A percentile compares a stretch with the other conserved stretches of the same genome.
These are phyloP conservation scores for Rhinoptilus africanus DNA, from an alignment of 2,113 vertebrate genomes.

Conservation along the genomic window DNA sequence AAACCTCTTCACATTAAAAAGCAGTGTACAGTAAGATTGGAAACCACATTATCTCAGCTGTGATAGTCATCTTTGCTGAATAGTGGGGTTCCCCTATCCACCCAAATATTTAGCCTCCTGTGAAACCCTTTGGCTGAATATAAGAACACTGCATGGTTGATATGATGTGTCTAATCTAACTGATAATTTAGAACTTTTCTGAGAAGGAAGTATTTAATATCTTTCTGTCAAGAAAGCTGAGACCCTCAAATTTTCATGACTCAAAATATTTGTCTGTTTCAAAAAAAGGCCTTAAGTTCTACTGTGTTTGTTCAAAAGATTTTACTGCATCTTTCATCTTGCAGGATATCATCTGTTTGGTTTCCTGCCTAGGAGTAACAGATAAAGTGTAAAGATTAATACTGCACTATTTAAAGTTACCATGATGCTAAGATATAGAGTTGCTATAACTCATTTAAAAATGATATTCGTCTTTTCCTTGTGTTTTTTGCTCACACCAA, in stretches of 20 bases:
- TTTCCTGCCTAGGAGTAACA: neutral
- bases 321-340: neutral
- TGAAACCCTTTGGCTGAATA: neutral
- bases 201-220: neutral
- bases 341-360: neutral
- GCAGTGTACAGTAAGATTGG: neutral
- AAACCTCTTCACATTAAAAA: neutral
- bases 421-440: neutral
- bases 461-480: neutral
- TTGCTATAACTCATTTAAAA: neutral
- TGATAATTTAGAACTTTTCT: neutral
- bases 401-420: neutral
- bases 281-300: neutral
- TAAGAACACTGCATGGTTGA: neutral
- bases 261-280: neutral
- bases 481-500: neutral
- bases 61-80: neutral
- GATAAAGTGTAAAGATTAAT: neutral
- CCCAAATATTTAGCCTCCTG: neutral
- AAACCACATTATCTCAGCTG: neutral
- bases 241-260: neutral
- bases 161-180: neutral
- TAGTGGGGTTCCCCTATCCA: neutral
- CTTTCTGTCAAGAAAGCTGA: neutral
- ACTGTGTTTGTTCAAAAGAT: neutral